Base-by-base conservation (phyloP, 2,797 vertebrate genomes). In the Falco peregrinus region DNA sequence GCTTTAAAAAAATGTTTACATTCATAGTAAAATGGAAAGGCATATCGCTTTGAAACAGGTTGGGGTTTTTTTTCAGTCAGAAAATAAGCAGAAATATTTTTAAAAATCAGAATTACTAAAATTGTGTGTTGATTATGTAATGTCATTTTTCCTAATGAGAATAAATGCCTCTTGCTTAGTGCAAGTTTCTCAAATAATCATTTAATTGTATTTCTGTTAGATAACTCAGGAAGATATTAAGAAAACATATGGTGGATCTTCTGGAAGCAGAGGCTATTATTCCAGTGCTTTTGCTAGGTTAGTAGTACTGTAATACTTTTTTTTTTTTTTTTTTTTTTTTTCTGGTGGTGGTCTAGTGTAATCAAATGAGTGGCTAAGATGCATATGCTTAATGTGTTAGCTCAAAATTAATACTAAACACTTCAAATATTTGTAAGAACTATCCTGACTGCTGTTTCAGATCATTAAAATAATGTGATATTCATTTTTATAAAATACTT, bases 271-370 rank as follows among this genome's bases (percentile, higher is more conserved):
- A 98, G 99, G 99, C 86, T 99, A 99, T 98, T 99, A 99, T 95
- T 99, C 99, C 93, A 98, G 99, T 98, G 99, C 99, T 98, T 99
- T 99, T 98, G 99, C 99, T 95, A 99, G 99, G 99, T 99, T 92
- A 92, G 93, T 95, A 84, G 43, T 80, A 82, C 74, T 63, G 24
- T 59, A 61, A 83, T 53, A 48, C 35, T 91, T 39, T 39, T 39
- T 39, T 39, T 39, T 39, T 37, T 39, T 39, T 37, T 37, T 37
- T 39, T 39, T 39, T 37, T 35, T 37, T 37, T 37, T 37, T 63
- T n/a, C 14, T 83, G 41, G 6, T 29, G 11, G 3, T 85, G 41
- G 31, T 84, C 51, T 69, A 48, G 11, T 73, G 20, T 76, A 67
- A 16, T 48, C 8, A 50, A 22, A 47, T 50, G 13, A 65, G 75